Base-by-base conservation (phyloP, 2,888 invertebrate species). In the Caenorhabditis imperialis region DNA sequence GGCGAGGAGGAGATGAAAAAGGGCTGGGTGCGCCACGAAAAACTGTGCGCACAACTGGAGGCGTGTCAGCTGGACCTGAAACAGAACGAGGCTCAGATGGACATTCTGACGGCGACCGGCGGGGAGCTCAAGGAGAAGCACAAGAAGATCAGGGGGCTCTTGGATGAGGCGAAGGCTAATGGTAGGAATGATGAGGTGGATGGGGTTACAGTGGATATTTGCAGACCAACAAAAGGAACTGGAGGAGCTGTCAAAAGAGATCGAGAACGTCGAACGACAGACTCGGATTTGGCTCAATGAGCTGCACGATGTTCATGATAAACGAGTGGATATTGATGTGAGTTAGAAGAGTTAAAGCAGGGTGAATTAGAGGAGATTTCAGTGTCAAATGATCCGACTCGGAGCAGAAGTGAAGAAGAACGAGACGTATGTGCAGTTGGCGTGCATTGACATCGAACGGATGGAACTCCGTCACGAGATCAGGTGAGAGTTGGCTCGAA, bases 91-190 rank as follows among this genome's bases (percentile, higher is more conserved):
- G 82, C 80, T 10, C 86, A 86, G 53, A 75, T 86, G 70, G 81
- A 82, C 53, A 86, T 86, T 63, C 70, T 86, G 69, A 82, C 82
- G 48, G 84, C 81, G 50, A 86, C 86, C 23, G 85, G 85, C 1
- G 65, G 76, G 2, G 77, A 77, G 30, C 63, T 86, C 20, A 77
- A 80, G 65, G 75, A 76, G 51, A 79, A 85, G 16, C 85, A 85
- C 57, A 78, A 82, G 47, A 75, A 77, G 55, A 77, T 86, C 30
- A 71, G 79, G 4, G 74, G 81, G 16, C 70, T 74, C 22, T 70
- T 86, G 35, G 83, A 67, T n/a, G 51, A 51, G 18, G 75, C 70
- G 1, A 67, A 69, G 47, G 69, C 69, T 12, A 74, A 74, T n/a
- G 72, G 72, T 72, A 23, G n/a, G 20, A 37, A 27, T 18, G 20